Base-by-base conservation (phyloP, 2,113 vertebrate genomes). In the Empidonax alnorum region DNA sequence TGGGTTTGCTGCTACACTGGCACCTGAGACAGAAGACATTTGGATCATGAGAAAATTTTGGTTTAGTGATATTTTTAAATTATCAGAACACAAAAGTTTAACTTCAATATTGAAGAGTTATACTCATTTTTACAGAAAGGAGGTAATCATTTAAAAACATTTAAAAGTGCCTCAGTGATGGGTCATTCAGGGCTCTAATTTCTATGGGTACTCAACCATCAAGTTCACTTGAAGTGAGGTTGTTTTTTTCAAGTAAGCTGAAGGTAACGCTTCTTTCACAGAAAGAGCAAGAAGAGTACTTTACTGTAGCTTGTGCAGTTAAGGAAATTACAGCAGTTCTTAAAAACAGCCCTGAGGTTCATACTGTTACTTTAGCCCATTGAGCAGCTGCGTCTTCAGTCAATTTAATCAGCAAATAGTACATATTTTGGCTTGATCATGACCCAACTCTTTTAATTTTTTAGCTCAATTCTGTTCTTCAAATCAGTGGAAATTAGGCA, bases 371-470 rank as follows among this genome's bases (percentile, higher is more conserved):
- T 92, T 95, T 71, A 92, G 47, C 21, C 83, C 46, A 41, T 17
- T 46, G 27, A 81, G 31, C 68, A 81, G 53, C 79, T 84, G 35
- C 76, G 62, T 85, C 83, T 86, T 90, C 50, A 90, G 42, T 86
- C 83, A 92, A 67, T 93, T 89, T 88, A 93, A 90, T 92, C 72
- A 86, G 59, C 0, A 12, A 86, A 79, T 93, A 77, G 10, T 74
- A 69, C 69, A 56, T 84, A 61, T 72, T 90, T 68, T 80, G 68
- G 50, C 55, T 88, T 91, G 81, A 92, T 77, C 68, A 49, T 58
- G 65, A 81, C 50, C 67, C 47, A 80, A 74, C 47, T 91, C 65
- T 84, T 94, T 55, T 83, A 89, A 90, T 84, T 86, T 76, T 90
- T 84, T 94, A 83, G 16, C 33, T 42, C 12, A 7, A 55, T 87